Evolutionary conservation across 2,888 invertebrate genomes (phyloP).

Genomic region (Taenaris catops): DNA sequence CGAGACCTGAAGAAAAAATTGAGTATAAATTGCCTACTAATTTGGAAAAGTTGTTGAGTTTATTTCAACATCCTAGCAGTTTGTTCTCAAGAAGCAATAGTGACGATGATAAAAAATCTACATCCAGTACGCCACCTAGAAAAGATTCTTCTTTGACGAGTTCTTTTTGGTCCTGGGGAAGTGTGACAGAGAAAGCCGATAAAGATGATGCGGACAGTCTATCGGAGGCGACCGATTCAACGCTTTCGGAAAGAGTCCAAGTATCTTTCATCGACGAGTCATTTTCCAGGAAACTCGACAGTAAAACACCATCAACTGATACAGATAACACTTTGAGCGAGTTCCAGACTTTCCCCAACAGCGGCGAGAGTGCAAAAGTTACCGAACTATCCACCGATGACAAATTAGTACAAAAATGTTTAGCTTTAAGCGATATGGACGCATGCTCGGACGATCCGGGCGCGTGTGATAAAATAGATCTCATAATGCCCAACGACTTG

Average conservation of each 20-base stretch:
- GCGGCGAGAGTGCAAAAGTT: slow-evolving; percentile 42
- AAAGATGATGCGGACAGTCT: slow-evolving; percentile 50
- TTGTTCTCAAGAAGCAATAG: slow-evolving; percentile 74
- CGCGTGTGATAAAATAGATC: slow-evolving; percentile 58
- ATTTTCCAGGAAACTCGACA: slow-evolving; percentile 64
- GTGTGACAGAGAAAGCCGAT: slow-evolving; percentile 45
- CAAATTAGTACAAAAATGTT: slow-evolving; percentile 69
- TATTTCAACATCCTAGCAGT: slow-evolving; percentile 83
- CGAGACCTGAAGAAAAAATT: slow-evolving; percentile 51
- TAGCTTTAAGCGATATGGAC: slow-evolving; percentile 63
- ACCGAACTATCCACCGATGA: slow-evolving; percentile 70
- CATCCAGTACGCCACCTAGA: slow-evolving; percentile 61
- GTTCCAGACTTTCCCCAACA: slow-evolving; percentile 58
- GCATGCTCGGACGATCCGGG: slow-evolving; percentile 38
- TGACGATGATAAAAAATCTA: slow-evolving; percentile 63
- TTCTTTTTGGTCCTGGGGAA: slow-evolving; percentile 74
- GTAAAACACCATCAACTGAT: slow-evolving; percentile 69
- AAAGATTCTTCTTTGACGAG: slow-evolving; percentile 64
- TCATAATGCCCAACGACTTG: slow-evolving; percentile 63
- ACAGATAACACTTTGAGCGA: slow-evolving; percentile 70
- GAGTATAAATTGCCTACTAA: slow-evolving; percentile 74
- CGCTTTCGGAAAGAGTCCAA: slow-evolving; percentile 67
- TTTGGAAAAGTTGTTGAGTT: slow-evolving; percentile 82
- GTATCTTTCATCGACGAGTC: slow-evolving; percentile 69
- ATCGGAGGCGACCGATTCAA: slow-evolving; percentile 66